Base-by-base conservation (phyloP, 2,113 vertebrate species). In the Stigmatopora nigra region DNA sequence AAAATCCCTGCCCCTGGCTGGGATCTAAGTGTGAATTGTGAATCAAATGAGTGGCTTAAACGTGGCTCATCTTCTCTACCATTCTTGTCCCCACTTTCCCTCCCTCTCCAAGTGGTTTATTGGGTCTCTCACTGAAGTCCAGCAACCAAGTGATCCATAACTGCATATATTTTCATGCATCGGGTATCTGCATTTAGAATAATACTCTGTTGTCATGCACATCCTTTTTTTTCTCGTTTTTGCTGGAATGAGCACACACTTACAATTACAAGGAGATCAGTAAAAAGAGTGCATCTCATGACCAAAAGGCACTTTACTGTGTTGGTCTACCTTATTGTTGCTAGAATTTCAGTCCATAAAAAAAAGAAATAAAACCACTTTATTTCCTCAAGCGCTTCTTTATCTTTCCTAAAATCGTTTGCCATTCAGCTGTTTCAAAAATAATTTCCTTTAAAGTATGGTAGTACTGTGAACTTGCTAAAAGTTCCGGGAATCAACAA, bases 1-100 rank as follows among this genome's bases (percentile, higher is more conserved):
- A 71, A 82, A 82, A 87, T 77, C 73, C 73, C 68, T 76, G 63
- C 77, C 81, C 57, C 72, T 82, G 86, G 81, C 82, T 76, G 78
- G 82, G 81, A 82, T 86, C 76, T 78, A 69, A 14, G 65, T 76
- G 69, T 75, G 78, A 76, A 81, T 80, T 83, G 69, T 75, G 77
- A 80, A 82, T 82, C 72, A 81, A 83, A 84, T 78, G 73, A 79
- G 64, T 64, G 68, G 75, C 64, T 81, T 79, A 70, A 79, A 82
- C 76, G 68, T 68, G 72, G 65, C 82, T 81, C 72, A 77, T 62
- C 67, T 71, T 60, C 72, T 76, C 46, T 77, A 46, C 70, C 64
- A 11, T 49, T 69, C 61, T 63, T 31, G 5, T 57, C 1, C 17
- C 61, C 65, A 36, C 49, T 38, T 15, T 57, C 20, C 56, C 6